These are phyloP conservation scores for Tuberolachnus salignus DNA, from an alignment of 2,888 invertebrate genomes.

Conservation along the genomic window DNA sequence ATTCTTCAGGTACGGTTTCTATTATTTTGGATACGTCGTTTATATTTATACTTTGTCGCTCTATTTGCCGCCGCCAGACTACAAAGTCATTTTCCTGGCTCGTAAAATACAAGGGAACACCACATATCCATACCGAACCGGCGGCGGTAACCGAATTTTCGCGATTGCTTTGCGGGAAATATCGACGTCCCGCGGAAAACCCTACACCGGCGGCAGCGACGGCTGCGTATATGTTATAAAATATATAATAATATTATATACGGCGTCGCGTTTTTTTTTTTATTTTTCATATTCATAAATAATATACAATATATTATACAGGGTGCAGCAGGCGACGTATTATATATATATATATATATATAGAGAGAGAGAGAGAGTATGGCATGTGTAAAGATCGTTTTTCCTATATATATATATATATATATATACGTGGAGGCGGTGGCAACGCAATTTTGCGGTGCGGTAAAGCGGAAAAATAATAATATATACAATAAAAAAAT, in stretches of 20 bases:
- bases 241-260: conserved; percentile 40
- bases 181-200: conserved; percentile 2
- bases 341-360: neutral
- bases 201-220: neutral
- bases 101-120: neutral
- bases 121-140: no score
- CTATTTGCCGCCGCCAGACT: neutral
- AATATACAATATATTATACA: conserved; percentile 12
- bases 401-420: neutral
- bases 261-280: neutral
- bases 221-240: conserved; percentile 1
- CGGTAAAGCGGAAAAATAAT: conserved; percentile 56
- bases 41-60: neutral
- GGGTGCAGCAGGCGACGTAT: conserved; percentile 11
- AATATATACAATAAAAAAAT: conserved; percentile 51
- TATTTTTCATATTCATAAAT: neutral
- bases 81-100: neutral
- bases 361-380: no score
- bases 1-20: no score
- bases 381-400: conserved; percentile 42
- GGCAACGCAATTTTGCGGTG: conserved; percentile 48
- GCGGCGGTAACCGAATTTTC: conserved; percentile 33
- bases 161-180: conserved; percentile 32
- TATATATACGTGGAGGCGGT: neutral
- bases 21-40: neutral